phyloP scores from a whole-genome alignment of 2,888 invertebrate genomes.

The Pachliopta kotzebuea region DNA sequence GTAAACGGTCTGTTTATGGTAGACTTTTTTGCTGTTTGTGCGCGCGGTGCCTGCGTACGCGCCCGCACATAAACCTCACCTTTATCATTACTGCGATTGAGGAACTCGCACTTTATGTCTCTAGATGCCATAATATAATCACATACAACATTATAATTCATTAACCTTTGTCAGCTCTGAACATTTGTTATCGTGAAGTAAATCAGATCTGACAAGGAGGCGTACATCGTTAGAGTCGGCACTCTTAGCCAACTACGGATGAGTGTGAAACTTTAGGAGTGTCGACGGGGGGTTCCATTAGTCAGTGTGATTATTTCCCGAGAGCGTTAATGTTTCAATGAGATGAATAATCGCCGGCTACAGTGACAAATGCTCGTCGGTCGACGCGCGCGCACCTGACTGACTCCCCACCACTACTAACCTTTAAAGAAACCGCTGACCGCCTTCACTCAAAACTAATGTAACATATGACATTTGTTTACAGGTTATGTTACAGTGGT shows the following conservation, averaged over 20 bases:
- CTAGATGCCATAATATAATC: constrained; percentile 17
- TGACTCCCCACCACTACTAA: constrained; percentile 33
- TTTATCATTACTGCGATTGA: constrained; percentile 61
- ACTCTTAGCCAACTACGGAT: constrained; percentile 37
- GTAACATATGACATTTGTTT: constrained; percentile 70
- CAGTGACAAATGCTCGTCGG: constrained; percentile 76
- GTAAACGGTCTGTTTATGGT: constrained; percentile 78
- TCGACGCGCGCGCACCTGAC: constrained; percentile 72
- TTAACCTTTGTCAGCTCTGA: constrained; percentile 42
- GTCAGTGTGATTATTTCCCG: constrained; percentile 78
- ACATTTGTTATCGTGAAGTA: constrained; percentile 54
- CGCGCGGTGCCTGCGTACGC: constrained; percentile 47
- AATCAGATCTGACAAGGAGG: constrained; percentile 51
- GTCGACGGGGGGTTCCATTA: constrained; percentile 80
- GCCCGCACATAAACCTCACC: constrained; percentile 61
- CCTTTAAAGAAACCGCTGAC: constrained; percentile 31
- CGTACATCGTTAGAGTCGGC: constrained; percentile 44
- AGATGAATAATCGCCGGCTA: constrained; percentile 76
- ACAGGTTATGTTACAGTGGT: constrained; percentile 54
- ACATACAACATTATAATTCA: constrained; percentile 25
- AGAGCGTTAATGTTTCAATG: constrained; percentile 65
- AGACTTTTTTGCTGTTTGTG: constrained; percentile 69
- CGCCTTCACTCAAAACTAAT: constrained; percentile 68
- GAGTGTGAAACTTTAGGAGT: constrained; percentile 74
- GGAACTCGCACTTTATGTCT: constrained; percentile 45